These are phyloP conservation scores for Eupeodes latifasciatus DNA, from an alignment of 2,888 invertebrate genomes.

Conservation along the genomic window DNA sequence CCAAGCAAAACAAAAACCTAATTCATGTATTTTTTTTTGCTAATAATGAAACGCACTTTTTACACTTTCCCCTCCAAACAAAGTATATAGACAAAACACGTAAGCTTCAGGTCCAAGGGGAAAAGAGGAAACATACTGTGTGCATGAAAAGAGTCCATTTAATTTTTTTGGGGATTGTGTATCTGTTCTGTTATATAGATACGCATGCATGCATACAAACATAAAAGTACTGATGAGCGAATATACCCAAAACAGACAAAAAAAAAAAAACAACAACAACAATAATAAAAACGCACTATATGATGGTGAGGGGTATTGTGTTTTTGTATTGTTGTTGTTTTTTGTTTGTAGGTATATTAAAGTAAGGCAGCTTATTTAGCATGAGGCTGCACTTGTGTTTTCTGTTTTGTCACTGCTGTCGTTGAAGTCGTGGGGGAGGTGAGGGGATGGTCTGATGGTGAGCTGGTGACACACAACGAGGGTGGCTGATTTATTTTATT, in stretches of 20 bases:
- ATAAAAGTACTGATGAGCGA: conserved; percentile 29
- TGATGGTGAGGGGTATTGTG: conserved; percentile 10
- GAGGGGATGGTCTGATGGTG: neutral
- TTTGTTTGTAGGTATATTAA: neutral
- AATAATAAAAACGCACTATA: conserved; percentile 70
- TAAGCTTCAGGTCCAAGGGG: conserved; percentile 12
- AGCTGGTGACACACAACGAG: conserved; percentile 45
- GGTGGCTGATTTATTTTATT: conserved; percentile 74
- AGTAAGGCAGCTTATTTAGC: conserved; percentile 26
- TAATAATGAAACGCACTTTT: conserved; percentile 72
- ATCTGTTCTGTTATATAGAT: conserved; percentile 57
- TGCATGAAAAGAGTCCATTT: conserved; percentile 64
- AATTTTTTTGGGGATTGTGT: conserved; percentile 55
- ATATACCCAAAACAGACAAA: neutral
- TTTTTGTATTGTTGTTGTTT: conserved; percentile 4
- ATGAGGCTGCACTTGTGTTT: conserved; percentile 68
- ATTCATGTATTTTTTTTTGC: conserved; percentile 42
- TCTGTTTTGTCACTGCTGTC: conserved; percentile 35
- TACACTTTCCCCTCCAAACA: conserved; percentile 46
- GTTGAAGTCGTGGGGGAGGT: neutral
- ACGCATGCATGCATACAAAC: conserved; percentile 60
- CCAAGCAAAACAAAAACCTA: conserved; percentile 33
- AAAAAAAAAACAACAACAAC: neutral
- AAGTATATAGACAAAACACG: neutral
- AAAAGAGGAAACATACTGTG: conserved; percentile 33